Conservation (phyloP, 2,113 vertebrate genomes). For the Oncorhynchus masou region DNA sequence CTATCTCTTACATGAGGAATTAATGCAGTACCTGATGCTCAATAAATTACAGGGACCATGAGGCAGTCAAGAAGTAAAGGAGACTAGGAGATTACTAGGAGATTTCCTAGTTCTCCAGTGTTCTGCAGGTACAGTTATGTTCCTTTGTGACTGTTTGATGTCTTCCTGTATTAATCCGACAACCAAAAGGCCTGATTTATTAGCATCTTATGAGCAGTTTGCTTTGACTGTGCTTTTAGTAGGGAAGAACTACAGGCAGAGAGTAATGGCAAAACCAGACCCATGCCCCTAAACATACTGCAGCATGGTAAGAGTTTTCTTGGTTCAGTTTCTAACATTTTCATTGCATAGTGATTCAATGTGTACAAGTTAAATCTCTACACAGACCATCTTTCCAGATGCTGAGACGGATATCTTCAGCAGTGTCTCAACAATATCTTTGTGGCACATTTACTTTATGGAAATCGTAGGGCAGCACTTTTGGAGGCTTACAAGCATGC, state of each 20-base stretch:
- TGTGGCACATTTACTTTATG: not conserved
- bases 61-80: not conserved
- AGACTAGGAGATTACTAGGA: not conserved
- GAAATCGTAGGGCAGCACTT: too few relatives aligned
- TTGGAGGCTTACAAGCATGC: not conserved
- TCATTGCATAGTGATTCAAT: not conserved
- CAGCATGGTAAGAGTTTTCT: not conserved
- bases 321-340: not conserved
- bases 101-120: not conserved
- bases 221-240: conserved; percentile 36
- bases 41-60: conserved; percentile 11
- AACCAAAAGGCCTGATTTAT: conserved; percentile 53
- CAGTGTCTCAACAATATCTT: conserved; percentile 4
- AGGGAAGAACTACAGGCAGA: conserved; percentile 33
- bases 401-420: not conserved
- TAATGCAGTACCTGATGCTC: not conserved
- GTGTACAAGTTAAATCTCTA: not conserved
- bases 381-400: not conserved
- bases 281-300: conserved; percentile 8
- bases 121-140: conserved; percentile 27
- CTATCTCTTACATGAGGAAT: not conserved
- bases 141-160: conserved; percentile 42
- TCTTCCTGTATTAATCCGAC: conserved; percentile 43
- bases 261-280: conserved; percentile 58
- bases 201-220: conserved; percentile 46